phyloP scores from a whole-genome alignment of 2,888 invertebrate genomes.

The Germaria angustata region DNA sequence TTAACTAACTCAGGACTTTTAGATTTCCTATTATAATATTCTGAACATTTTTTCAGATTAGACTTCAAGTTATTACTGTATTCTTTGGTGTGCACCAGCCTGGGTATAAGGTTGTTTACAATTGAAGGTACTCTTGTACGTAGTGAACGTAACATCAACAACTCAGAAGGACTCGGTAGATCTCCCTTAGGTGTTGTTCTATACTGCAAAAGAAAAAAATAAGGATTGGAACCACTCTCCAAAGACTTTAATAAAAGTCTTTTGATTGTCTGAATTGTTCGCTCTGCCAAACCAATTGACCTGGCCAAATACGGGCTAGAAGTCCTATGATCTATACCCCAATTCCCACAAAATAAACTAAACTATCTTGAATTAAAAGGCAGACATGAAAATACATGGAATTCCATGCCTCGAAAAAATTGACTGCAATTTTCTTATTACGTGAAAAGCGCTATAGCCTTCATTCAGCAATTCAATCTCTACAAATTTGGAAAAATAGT shows the following conservation, averaged over 20 bases:
- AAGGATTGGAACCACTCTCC: slow-evolving; percentile 48
- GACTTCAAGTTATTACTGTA: background rate
- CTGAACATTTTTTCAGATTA: background rate
- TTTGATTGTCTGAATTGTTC: slow-evolving; percentile 59
- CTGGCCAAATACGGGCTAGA: slow-evolving; percentile 62
- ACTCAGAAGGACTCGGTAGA: slow-evolving; percentile 41
- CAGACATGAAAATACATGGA: too few relatives aligned
- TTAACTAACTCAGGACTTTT: background rate
- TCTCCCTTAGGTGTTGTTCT: slow-evolving; percentile 38
- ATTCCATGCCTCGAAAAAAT: too few relatives aligned
- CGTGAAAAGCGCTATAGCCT: too few relatives aligned
- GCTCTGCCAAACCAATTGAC: slow-evolving; percentile 66
- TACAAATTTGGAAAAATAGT: too few relatives aligned
- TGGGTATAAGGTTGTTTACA: background rate
- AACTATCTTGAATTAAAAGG: background rate
- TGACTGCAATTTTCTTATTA: too few relatives aligned
- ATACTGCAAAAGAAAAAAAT: slow-evolving; percentile 38
- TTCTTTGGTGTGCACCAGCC: background rate
- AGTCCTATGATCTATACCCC: slow-evolving; percentile 59
- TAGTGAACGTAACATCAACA: slow-evolving; percentile 31
- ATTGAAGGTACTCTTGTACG: background rate
- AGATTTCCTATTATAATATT: slow-evolving; percentile 1
- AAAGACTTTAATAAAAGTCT: slow-evolving; percentile 42
- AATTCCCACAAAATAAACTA: slow-evolving; percentile 28
- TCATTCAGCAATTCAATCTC: too few relatives aligned